phyloP scores from a whole-genome alignment of 2,113 vertebrate species.

The Odocoileus hemionus region DNA sequence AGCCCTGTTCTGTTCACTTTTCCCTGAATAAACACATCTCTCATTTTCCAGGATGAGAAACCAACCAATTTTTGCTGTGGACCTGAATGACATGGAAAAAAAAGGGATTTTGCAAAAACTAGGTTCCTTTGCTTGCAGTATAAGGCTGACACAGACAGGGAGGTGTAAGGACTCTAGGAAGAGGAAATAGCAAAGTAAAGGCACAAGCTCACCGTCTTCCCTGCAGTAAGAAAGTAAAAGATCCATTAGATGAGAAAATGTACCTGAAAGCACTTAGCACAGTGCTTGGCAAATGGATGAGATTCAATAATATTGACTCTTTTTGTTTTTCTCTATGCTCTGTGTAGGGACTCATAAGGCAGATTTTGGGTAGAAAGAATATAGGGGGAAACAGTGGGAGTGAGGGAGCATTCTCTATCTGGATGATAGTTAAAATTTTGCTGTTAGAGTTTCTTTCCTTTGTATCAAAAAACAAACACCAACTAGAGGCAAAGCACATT shows the following conservation, averaged over 20 bases:
- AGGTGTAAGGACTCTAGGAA: not conserved
- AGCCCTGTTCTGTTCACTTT: not conserved
- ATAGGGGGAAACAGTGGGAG: not conserved
- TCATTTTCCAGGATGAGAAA: constrained; percentile 27
- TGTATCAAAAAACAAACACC: not conserved
- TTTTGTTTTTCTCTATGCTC: constrained; percentile 6
- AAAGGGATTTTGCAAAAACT: not conserved
- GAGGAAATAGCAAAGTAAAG: not conserved
- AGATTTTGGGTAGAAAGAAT: not conserved
- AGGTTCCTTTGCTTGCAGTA: not conserved
- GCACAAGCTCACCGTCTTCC: not conserved
- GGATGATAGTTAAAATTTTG: not conserved
- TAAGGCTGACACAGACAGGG: not conserved
- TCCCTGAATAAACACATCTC: not conserved
- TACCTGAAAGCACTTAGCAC: constrained; percentile 60
- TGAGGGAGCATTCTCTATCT: not conserved
- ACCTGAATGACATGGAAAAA: not conserved
- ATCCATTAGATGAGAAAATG: constrained; percentile 53
- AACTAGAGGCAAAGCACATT: not conserved
- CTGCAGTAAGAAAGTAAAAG: constrained; percentile 21
- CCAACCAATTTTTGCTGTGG: not conserved
- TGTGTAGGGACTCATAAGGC: not conserved
- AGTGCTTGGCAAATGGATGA: constrained; percentile 32
- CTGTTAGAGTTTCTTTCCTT: constrained; percentile 32
- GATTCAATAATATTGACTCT: constrained; percentile 60